phyloP scores from a whole-genome alignment of 2,888 invertebrate genomes.

The Diplazon laetatorius region DNA sequence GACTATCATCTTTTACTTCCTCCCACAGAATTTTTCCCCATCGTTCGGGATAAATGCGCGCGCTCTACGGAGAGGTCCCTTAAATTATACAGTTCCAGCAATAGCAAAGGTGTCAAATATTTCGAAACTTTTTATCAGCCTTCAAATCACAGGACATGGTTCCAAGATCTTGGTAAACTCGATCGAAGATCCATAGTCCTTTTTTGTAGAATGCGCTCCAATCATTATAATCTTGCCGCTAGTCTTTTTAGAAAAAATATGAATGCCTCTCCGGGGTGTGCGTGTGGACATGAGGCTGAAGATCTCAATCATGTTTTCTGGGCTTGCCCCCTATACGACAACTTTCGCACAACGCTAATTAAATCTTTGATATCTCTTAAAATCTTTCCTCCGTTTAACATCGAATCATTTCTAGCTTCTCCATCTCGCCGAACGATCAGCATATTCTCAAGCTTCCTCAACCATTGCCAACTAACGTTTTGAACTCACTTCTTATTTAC shows the following conservation, averaged over 20 bases:
- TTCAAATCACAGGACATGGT: background rate
- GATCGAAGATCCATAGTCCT: background rate
- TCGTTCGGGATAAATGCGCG: background rate
- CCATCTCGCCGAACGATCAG: too few relatives aligned
- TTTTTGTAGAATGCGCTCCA: background rate
- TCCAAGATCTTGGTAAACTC: background rate
- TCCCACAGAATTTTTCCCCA: background rate
- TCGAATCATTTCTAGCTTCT: too few relatives aligned
- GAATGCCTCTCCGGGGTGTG: background rate
- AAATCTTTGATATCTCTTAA: too few relatives aligned
- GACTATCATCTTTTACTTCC: background rate
- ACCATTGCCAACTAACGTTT: too few relatives aligned
- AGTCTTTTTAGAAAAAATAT: slow-evolving; percentile 1
- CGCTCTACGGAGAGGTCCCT: background rate
- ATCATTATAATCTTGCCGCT: background rate
- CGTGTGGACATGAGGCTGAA: background rate
- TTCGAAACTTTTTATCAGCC: background rate
- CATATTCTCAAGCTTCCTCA: too few relatives aligned
- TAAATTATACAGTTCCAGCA: background rate
- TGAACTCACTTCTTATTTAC: too few relatives aligned
- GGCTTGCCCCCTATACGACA: too few relatives aligned
- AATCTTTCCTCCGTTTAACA: too few relatives aligned
- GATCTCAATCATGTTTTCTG: too few relatives aligned
- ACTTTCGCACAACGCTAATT: too few relatives aligned
- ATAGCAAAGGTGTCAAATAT: background rate